Evolutionary conservation across 1,140 invertebrate genomes (phyloP).

Genomic region (Hestina assimilis): DNA sequence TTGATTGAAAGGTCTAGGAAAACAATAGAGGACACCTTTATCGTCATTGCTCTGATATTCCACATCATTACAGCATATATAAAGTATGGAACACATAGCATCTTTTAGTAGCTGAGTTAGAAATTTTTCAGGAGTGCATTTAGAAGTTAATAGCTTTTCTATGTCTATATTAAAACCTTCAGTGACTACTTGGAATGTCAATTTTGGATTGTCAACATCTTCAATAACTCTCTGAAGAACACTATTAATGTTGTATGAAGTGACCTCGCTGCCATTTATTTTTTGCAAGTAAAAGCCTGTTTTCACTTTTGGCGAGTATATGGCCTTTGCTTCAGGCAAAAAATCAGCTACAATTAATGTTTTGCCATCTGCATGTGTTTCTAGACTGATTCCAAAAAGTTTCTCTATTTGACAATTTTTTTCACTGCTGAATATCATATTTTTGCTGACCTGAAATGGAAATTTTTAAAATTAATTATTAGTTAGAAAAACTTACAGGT

Average conservation of each 20-base stretch:
- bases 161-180: slow-evolving; percentile 46
- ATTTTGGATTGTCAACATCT: slow-evolving; percentile 53
- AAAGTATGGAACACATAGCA: slow-evolving; percentile 80
- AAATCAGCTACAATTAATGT: slow-evolving; percentile 84
- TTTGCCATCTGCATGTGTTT: slow-evolving; percentile 81
- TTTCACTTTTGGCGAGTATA: slow-evolving; percentile 82
- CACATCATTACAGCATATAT: slow-evolving; percentile 80
- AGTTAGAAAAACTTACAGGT: not conserved
- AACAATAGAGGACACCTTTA: slow-evolving; percentile 83
- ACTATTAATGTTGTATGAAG: slow-evolving; percentile 71
- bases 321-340: slow-evolving; percentile 81
- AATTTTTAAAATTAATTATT: slow-evolving; percentile 9
- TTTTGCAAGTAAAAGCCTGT: slow-evolving; percentile 83
- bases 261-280: slow-evolving; percentile 82
- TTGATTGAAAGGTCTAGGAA: slow-evolving; percentile 81
- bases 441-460: slow-evolving; percentile 63
- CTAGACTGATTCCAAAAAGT: slow-evolving; percentile 82
- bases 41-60: slow-evolving; percentile 81
- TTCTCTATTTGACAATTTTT: slow-evolving; percentile 78
- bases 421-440: slow-evolving; percentile 67
- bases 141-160: slow-evolving; percentile 63
- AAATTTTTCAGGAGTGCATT: slow-evolving; percentile 74
- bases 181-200: slow-evolving; percentile 55
- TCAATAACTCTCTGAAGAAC: slow-evolving; percentile 81
- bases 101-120: slow-evolving; percentile 78